Conservation (phyloP, 2,888 invertebrate species). For the Rotaria magnacalcarata region DNA sequence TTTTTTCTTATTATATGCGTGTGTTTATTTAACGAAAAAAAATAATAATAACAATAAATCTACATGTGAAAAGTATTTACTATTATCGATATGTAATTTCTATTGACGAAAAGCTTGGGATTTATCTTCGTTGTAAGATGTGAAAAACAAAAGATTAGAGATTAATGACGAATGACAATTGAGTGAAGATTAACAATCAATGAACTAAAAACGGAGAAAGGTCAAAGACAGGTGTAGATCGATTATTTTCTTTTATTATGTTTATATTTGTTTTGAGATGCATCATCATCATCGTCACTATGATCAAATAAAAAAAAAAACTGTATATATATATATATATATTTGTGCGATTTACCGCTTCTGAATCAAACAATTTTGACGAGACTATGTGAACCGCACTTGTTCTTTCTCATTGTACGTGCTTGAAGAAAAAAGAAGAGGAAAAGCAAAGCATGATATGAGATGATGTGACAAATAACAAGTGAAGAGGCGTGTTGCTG, state of each 20-base stretch:
- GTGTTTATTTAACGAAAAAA: neutral
- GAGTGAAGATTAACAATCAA: slow-evolving; percentile 19
- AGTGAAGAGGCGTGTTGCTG: slow-evolving; percentile 17
- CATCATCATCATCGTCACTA: slow-evolving; percentile 17
- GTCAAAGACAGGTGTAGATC: slow-evolving; percentile 9
- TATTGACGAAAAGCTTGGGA: neutral
- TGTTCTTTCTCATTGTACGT: slow-evolving; percentile 22
- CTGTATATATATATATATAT: neutral
- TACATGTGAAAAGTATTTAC: slow-evolving; percentile 16
- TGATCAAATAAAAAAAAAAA: neutral
- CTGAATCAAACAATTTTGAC: slow-evolving; percentile 10
- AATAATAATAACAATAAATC: neutral
- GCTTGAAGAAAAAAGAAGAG: neutral
- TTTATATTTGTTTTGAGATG: slow-evolving; percentile 29
- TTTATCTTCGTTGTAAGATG: neutral
- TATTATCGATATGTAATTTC: neutral
- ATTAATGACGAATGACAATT: slow-evolving; percentile 16
- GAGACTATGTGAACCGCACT: neutral
- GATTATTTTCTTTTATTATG: neutral
- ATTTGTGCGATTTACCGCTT: slow-evolving; percentile 7
- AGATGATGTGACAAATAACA: slow-evolving; percentile 29
- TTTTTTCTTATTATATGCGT: slow-evolving; percentile 12
- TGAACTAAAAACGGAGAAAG: slow-evolving; percentile 11
- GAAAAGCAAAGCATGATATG: neutral
- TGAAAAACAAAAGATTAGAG: slow-evolving; percentile 31